Base-by-base conservation (phyloP, 2,113 vertebrate species). In the Charina bottae region DNA sequence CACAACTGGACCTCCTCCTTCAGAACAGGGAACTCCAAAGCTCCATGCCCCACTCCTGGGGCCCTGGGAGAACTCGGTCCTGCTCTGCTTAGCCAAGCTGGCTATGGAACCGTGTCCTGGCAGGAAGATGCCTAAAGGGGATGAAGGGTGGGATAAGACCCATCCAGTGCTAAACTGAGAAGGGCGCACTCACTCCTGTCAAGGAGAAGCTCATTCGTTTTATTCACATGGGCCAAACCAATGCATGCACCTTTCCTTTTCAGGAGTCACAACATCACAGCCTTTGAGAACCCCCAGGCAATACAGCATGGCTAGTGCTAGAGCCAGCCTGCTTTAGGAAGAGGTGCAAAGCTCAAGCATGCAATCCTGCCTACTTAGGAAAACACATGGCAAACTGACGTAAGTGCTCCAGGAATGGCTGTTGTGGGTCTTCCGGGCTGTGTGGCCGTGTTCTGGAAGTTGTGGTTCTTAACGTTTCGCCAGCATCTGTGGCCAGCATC, bases 261-360 rank as follows among this genome's bases (percentile, higher is more conserved):
- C 64, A 72, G n/a, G 64, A 33, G 64, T n/a, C 28, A 33, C 13
- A 72, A 13, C 64, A 17, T 28, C 5, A 6, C n/a, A 72, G 13
- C 64, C n/a, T 72, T 72, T 13, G 15, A 72, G 64, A 68, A n/a
- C 28, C 12, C 0, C 37, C 83, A 49, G 49, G 49, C 49, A 49
- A 49, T 62, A 90, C 90, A 60, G 89, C 0, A 10, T 92, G 93
- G 94, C 95, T 94, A 95, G 53, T 78, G 83, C 68, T 0, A 0
- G 55, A 56, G 85, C 91, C 94, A 90, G 86, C 91, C 90, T 91
- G 92, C 88, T 87, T 72, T 1, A 0, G n/a, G 28, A 56, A 0
- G 0, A 68, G 60, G 60, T 92, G 54, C 68, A 58, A 89, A 89
- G 55, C 8, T 37, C 64, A 88, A 10, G 12, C 6, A 59, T 72